These are phyloP conservation scores for Gambelia wislizenii DNA, from an alignment of 2,797 vertebrate species.

Conservation along the genomic window DNA sequence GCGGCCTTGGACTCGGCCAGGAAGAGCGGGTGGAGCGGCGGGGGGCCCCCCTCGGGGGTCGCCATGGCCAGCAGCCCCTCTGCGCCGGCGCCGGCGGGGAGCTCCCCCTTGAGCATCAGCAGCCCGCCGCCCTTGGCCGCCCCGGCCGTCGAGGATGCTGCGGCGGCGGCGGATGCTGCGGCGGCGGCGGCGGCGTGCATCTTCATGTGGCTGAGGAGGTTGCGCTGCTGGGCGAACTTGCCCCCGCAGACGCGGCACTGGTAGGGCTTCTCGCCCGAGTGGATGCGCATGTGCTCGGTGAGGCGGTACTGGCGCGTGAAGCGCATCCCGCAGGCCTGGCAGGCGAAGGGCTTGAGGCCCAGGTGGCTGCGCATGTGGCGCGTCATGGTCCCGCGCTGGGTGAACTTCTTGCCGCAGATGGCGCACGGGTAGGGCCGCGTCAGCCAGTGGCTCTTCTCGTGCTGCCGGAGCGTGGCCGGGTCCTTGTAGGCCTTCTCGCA, in stretches of 20 bases:
- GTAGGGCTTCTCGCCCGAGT: constrained; percentile 98
- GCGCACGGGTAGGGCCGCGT: constrained; percentile 98
- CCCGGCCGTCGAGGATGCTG: not conserved
- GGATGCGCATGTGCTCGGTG: constrained; percentile 99
- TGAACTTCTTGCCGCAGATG: constrained; percentile 99
- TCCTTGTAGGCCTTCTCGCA: constrained; percentile 99
- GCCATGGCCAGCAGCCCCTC: constrained; percentile 96
- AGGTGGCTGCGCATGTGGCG: constrained; percentile 99
- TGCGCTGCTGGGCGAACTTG: constrained; percentile 98
- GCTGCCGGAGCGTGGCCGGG: constrained; percentile 95
- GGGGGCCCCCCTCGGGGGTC: too few species aligned
- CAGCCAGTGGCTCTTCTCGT: constrained; percentile 99
- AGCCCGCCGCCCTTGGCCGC: not conserved
- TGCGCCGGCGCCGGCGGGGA: constrained; percentile 71
- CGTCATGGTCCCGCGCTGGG: constrained; percentile 98
- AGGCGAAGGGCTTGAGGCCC: constrained; percentile 98
- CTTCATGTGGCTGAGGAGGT: constrained; percentile 99
- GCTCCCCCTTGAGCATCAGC: constrained; percentile 85
- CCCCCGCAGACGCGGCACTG: constrained; percentile 98
- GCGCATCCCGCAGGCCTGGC: constrained; percentile 98
- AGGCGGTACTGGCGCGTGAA: constrained; percentile 99
- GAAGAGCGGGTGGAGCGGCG: constrained; percentile 66
- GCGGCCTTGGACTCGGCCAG: constrained; percentile 91
- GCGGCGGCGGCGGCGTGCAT: constrained; percentile 89
- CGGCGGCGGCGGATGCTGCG: constrained; percentile 67